Evolutionary conservation across 2,113 vertebrate genomes (phyloP).

Genomic region (Morone saxatilis): DNA sequence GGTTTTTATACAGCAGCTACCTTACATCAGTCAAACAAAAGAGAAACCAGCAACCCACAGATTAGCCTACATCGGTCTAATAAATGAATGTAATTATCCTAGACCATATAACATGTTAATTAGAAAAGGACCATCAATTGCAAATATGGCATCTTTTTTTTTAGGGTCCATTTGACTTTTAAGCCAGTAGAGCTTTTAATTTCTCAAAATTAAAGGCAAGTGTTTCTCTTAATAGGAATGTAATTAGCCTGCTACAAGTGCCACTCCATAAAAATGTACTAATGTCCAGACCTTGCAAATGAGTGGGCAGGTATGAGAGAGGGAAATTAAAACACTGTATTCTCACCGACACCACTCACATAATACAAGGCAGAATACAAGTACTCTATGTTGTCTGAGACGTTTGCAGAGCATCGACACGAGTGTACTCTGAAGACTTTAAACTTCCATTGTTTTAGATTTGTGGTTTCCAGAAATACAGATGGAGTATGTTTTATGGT

Average conservation of each 20-base stretch:
- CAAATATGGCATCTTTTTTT: slow-evolving; percentile 6
- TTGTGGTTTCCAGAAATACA: background rate
- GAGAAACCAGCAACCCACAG: slow-evolving; percentile 13
- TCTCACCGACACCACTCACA: slow-evolving; percentile 3
- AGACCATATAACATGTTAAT: slow-evolving; percentile 24
- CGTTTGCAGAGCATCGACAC: background rate
- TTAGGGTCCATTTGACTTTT: slow-evolving; percentile 9
- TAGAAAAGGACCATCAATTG: slow-evolving; percentile 33
- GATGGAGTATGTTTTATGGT: background rate
- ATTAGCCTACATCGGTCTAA: slow-evolving; percentile 13
- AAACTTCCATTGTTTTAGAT: background rate
- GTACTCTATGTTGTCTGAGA: background rate
- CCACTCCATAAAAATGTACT: slow-evolving; percentile 49
- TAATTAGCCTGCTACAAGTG: slow-evolving; percentile 46
- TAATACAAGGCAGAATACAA: background rate
- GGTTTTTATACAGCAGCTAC: slow-evolving; percentile 8
- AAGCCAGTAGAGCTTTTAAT: slow-evolving; percentile 32
- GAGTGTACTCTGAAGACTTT: slow-evolving; percentile 7
- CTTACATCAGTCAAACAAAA: slow-evolving; percentile 21
- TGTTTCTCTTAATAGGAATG: slow-evolving; percentile 45
- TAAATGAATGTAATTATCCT: slow-evolving; percentile 38
- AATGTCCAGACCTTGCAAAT: slow-evolving; percentile 44
- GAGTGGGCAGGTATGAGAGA: slow-evolving; percentile 57
- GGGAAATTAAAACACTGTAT: slow-evolving; percentile 32
- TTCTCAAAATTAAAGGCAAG: slow-evolving; percentile 48